These are phyloP conservation scores for Manis pentadactyla DNA, from an alignment of 2,797 vertebrate genomes.

Conservation along the genomic window DNA sequence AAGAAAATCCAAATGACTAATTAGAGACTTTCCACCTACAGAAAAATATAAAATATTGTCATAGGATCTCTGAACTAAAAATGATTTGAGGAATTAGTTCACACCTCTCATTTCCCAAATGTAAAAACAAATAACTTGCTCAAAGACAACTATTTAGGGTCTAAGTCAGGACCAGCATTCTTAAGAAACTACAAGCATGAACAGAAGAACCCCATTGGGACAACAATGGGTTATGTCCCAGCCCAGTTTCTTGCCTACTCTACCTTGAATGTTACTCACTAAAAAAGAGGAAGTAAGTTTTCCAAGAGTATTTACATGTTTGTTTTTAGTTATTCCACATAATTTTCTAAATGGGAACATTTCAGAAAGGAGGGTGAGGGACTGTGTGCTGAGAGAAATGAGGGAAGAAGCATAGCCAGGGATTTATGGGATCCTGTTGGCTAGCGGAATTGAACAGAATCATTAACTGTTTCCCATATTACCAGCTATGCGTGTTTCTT, in stretches of 20 bases:
- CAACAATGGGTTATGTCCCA: not conserved
- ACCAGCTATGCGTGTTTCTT: not conserved
- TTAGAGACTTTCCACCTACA: not conserved
- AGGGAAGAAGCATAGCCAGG: not conserved
- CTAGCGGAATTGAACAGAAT: not conserved
- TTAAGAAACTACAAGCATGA: not conserved
- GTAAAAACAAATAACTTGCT: not conserved
- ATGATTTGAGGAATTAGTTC: not conserved
- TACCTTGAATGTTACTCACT: not conserved
- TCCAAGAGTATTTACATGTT: not conserved
- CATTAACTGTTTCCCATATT: not conserved
- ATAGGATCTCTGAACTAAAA: conserved; percentile 35
- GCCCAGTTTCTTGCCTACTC: not conserved
- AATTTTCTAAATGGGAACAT: not conserved
- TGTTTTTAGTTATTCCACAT: conserved; percentile 4
- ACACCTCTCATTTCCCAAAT: conserved; percentile 7
- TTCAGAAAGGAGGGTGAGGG: not conserved
- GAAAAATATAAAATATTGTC: conserved; percentile 1
- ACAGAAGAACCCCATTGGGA: not conserved
- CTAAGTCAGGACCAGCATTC: not conserved
- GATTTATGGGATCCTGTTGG: not conserved
- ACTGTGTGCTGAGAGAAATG: not conserved
- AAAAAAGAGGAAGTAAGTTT: conserved; percentile 31
- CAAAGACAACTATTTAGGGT: not conserved
- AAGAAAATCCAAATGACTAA: not conserved